Base-by-base conservation (phyloP, 2,888 invertebrate genomes). In the Luperina nickerlii region DNA sequence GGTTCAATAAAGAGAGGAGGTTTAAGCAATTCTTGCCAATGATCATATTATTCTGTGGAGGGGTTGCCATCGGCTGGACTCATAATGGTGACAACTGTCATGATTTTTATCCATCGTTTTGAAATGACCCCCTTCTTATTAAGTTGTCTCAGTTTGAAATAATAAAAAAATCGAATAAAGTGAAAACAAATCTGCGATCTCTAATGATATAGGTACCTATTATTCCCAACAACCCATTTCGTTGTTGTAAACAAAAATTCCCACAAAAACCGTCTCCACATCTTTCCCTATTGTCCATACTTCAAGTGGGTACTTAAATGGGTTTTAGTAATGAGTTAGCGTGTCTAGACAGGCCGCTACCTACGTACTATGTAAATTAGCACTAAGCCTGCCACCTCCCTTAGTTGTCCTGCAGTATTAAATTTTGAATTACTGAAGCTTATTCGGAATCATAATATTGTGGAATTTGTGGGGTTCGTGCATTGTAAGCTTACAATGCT, bases 311-410 rank as follows among this genome's bases (percentile, higher is more conserved):
- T 90, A 91, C 92, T 93, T 90, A 92, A 93, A 91, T 91, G 90
- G 92, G 92, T 91, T 94, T 95, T 94, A 95, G 94, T 95, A 95
- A 95, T 95, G 95, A 95, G 95, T 94, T 92, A 95, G 94, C 94
- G 83, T 92, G 96, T 95, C 95, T 95, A 95, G 95, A 95, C 95
- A 78, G 79, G 85, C 84, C 78, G 78, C 42, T 75, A 69, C 66
- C 76, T 71, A 54, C 45, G 32, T 42, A n/a, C 75, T 79, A 82
- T 86, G 84, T 84, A 90, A 87, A 89, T 89, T 83, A 80, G 68
- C 78, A 62, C 74, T 79, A 87, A 90, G 88, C 86, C 86, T 80
- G 66, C 65, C 77, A 76, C 66, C 84, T 32, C 71, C 63, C 67
- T 45, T 60, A 63, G 13, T 38, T 79, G 84, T 84, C 79, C 70